phyloP scores from a whole-genome alignment of 2,113 vertebrate species.

The Plecotus auritus region DNA sequence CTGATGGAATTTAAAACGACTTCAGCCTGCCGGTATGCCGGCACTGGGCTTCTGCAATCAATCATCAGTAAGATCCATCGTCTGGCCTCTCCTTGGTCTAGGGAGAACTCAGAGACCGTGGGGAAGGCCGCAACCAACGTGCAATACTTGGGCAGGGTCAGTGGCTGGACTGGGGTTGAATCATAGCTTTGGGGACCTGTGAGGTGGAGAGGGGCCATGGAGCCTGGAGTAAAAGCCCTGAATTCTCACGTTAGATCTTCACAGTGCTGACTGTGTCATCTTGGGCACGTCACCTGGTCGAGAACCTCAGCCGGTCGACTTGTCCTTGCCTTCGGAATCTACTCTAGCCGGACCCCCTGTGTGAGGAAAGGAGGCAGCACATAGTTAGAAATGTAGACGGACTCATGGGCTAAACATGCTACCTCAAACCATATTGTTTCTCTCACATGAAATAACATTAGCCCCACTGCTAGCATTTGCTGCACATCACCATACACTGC shows the following conservation, averaged over 20 bases:
- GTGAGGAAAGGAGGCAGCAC: background rate
- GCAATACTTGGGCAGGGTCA: background rate
- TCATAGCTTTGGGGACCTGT: background rate
- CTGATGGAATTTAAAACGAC: background rate
- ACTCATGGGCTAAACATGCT: background rate
- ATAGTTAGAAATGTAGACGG: background rate
- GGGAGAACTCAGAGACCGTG: background rate
- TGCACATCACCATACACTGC: background rate
- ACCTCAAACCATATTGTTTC: background rate
- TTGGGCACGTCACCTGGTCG: background rate
- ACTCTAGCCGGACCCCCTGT: background rate
- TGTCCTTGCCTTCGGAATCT: background rate
- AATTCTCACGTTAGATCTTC: background rate
- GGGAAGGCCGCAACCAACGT: rapidly evolving
- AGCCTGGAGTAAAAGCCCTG: background rate
- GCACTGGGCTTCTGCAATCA: background rate
- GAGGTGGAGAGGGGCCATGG: background rate
- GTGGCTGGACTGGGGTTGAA: background rate
- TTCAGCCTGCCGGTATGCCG: background rate
- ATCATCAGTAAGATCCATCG: background rate
- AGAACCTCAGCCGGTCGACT: background rate
- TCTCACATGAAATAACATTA: background rate
- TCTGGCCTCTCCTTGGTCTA: background rate
- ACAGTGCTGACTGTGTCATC: background rate
- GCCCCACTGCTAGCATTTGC: background rate